Evolutionary conservation across 2,797 vertebrate species (phyloP), one percentile per base, ranked within the genome.

Genomic region (Ispidina picta): DNA sequence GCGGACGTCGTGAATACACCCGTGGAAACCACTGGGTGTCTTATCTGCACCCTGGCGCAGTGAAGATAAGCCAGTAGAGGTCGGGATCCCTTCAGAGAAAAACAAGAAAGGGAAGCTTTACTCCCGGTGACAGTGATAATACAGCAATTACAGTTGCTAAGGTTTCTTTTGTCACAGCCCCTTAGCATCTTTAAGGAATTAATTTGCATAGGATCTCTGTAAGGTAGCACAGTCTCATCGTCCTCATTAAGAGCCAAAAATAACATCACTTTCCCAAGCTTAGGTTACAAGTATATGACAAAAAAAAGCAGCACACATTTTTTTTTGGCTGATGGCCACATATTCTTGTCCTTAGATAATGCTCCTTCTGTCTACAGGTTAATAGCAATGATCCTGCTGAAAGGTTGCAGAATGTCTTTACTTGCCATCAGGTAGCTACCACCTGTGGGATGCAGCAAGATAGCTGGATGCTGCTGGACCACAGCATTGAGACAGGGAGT

Each of bases 1-100:
- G 46, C 98, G 97, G 33, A 99, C 98, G 3, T 99, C 98, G 4
- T 99, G 99, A 91, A 99, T 98, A 90, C 99, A 99, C 82, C 99
- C 99, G 3, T 98, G 98, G 87, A 99, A 99, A 44, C 98, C 97
- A n/a, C 98, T 99, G 35, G 98, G 98, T 6, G 98, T 97, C 29
- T 98, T 98, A 41, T 99, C 99, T 2, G 98, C 96, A 15, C 98
- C 98, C n/a, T 98, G 98, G 55, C 98, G 98, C 58, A 99, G 91
- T 13, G 98, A 98, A 3, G 98, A 98, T n/a, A 98, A 97, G 74
- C 98, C 98, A 5, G 98, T 98, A 85, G 98, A 97, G 54, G 98
- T 98, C 1, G 99, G 99, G 43, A 99, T 98, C 23, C 99, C 99
- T 99, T 94, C 39, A 79, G 92, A 89, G 58, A 77, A 76, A 90